Evolutionary conservation across 2,888 invertebrate species (phyloP).

Genomic region (Sinelater perroti): DNA sequence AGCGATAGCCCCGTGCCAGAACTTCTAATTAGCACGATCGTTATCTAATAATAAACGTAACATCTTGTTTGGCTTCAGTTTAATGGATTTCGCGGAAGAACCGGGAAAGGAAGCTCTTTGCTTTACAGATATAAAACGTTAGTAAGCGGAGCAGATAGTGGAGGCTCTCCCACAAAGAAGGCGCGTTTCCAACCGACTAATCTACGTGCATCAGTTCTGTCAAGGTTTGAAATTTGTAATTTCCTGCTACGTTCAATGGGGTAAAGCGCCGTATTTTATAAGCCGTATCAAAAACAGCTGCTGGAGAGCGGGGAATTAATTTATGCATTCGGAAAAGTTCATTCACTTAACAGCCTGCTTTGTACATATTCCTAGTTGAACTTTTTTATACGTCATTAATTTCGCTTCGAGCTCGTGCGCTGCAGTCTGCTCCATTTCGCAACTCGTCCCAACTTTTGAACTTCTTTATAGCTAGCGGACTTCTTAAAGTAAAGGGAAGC

Average conservation of each 20-base stretch:
- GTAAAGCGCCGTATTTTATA: conserved; percentile 15
- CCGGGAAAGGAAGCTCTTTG: neutral
- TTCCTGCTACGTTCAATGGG: conserved; percentile 1
- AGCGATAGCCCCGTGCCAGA: neutral
- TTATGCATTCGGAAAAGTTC: conserved; percentile 31
- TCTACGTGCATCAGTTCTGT: conserved; percentile 4
- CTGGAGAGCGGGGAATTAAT: conserved; percentile 27
- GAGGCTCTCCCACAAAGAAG: neutral
- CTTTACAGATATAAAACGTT: neutral
- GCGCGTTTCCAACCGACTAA: neutral
- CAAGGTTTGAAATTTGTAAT: conserved; percentile 18
- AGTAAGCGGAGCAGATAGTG: neutral
- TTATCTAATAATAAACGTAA: conserved; percentile 13
- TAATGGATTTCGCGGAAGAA: neutral
- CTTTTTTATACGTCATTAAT: conserved; percentile 36
- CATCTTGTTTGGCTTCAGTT: conserved; percentile 6
- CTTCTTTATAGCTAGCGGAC: too few relatives aligned
- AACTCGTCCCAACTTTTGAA: too few relatives aligned
- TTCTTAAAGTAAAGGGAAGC: too few relatives aligned
- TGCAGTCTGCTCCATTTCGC: conserved; percentile 3
- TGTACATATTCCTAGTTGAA: conserved; percentile 24
- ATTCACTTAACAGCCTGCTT: conserved; percentile 21
- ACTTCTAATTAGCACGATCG: conserved; percentile 9
- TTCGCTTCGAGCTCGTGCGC: conserved; percentile 25
- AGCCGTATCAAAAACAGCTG: conserved; percentile 31